Conservation (phyloP, 2,797 vertebrate genomes). For the Chaunax sp. region DNA sequence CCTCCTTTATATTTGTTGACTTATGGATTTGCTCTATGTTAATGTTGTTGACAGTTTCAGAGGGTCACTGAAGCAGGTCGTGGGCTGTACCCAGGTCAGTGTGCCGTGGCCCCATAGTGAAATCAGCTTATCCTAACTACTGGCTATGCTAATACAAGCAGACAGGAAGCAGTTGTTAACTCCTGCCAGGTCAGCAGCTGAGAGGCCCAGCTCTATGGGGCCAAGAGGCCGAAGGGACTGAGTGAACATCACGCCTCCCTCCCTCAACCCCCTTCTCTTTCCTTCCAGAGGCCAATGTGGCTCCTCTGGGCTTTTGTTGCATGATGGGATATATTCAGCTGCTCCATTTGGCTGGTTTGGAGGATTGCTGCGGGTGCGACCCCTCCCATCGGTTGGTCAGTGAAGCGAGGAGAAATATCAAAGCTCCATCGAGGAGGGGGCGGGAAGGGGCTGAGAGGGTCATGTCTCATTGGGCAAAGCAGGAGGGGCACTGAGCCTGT, state of each 20-base stretch:
- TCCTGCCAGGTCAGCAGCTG: slow-evolving; percentile 79
- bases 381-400: slow-evolving; percentile 83
- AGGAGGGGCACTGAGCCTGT: slow-evolving; percentile 74
- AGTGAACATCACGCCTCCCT: slow-evolving; percentile 54
- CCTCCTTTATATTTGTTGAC: too few relatives aligned
- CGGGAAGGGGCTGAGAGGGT: slow-evolving; percentile 70
- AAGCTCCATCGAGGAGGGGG: slow-evolving; percentile 77
- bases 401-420: slow-evolving; percentile 88
- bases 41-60: slow-evolving; percentile 20
- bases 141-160: slow-evolving; percentile 76
- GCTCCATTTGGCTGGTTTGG: slow-evolving; percentile 86
- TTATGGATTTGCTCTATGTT: background rate
- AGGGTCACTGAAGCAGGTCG: too few relatives aligned
- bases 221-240: slow-evolving; percentile 43
- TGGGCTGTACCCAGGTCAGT: slow-evolving; percentile 47
- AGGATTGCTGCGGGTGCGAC: slow-evolving; percentile 88
- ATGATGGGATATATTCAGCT: slow-evolving; percentile 82
- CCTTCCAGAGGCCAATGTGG: slow-evolving; percentile 69
- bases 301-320: slow-evolving; percentile 75
- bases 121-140: slow-evolving; percentile 76
- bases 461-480: slow-evolving; percentile 81
- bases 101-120: slow-evolving; percentile 47
- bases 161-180: slow-evolving; percentile 85
- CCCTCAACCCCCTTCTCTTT: slow-evolving; percentile 23
- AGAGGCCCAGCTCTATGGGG: slow-evolving; percentile 42